Conservation (phyloP, 2,888 invertebrate genomes). For the Endotricha flammealis region DNA sequence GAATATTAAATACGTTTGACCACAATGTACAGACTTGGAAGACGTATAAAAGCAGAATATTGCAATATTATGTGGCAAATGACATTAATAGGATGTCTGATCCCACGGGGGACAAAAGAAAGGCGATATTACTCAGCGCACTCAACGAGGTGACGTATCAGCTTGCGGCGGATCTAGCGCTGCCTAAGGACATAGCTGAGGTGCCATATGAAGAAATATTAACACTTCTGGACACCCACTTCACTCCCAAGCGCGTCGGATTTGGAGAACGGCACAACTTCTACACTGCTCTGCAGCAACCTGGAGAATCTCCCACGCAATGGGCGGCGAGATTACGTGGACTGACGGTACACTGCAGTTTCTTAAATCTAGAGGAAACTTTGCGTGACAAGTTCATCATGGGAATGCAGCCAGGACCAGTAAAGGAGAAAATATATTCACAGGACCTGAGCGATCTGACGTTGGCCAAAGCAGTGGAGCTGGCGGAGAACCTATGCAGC, state of each 20-base stretch:
- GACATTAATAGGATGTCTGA: too few species aligned
- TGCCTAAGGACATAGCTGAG: conserved; percentile 19
- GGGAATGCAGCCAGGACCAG: conserved; percentile 23
- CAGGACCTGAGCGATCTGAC: conserved; percentile 20
- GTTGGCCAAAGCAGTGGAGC: conserved; percentile 23
- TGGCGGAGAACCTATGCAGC: too few species aligned
- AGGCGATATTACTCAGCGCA: conserved; percentile 19
- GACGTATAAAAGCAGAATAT: too few species aligned
- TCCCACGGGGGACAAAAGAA: not conserved
- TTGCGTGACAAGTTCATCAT: conserved; percentile 22
- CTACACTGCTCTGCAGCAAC: conserved; percentile 22
- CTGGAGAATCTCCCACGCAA: conserved; percentile 20
- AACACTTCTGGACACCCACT: conserved; percentile 24
- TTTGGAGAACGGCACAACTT: conserved; percentile 28
- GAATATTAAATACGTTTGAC: too few species aligned
- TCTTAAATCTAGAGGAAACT: conserved; percentile 23
- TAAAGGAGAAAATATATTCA: conserved; percentile 24
- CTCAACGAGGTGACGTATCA: conserved; percentile 18
- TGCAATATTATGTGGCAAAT: too few species aligned
- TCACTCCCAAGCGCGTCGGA: conserved; percentile 24
- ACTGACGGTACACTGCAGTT: conserved; percentile 20
- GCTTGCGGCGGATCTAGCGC: conserved; percentile 18
- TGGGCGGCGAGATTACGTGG: conserved; percentile 24
- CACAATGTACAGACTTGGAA: too few species aligned
- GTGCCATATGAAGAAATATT: conserved; percentile 19